Evolutionary conservation across 2,797 vertebrate species (phyloP).

Genomic region (Glossophaga mutica): DNA sequence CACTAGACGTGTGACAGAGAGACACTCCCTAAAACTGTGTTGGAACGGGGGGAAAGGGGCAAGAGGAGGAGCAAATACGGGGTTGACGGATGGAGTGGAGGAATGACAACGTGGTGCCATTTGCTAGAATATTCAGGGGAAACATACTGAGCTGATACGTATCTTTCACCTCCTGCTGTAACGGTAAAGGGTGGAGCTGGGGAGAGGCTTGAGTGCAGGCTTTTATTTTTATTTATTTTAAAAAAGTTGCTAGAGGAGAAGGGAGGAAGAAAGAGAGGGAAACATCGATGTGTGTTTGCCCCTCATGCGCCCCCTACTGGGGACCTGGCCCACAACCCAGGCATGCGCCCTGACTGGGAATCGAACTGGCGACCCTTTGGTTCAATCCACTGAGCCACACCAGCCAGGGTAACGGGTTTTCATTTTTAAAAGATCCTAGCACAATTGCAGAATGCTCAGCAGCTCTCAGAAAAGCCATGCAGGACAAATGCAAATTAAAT

Average conservation of each 20-base stretch:
- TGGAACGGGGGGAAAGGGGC: rapidly evolving
- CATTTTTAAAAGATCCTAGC: not conserved
- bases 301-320: too few relatives aligned
- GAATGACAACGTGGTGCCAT: not conserved
- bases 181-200: not conserved
- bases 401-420: not conserved
- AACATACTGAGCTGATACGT: not conserved
- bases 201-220: not conserved
- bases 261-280: too few relatives aligned
- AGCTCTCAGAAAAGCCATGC: not conserved
- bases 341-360: too few relatives aligned
- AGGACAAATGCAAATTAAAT: conserved; percentile 54
- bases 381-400: too few relatives aligned
- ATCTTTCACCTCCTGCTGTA: not conserved
- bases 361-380: too few relatives aligned
- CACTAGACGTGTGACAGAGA: not conserved
- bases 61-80: not conserved
- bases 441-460: conserved; percentile 26
- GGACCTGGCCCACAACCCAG: too few relatives aligned
- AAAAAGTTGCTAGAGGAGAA: too few relatives aligned
- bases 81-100: not conserved
- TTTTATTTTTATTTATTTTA: not conserved
- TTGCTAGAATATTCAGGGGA: not conserved
- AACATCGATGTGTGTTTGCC: too few relatives aligned
- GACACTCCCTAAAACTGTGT: not conserved